phyloP scores from a whole-genome alignment of 2,888 invertebrate species.

The Alloscopus bannaensis region DNA sequence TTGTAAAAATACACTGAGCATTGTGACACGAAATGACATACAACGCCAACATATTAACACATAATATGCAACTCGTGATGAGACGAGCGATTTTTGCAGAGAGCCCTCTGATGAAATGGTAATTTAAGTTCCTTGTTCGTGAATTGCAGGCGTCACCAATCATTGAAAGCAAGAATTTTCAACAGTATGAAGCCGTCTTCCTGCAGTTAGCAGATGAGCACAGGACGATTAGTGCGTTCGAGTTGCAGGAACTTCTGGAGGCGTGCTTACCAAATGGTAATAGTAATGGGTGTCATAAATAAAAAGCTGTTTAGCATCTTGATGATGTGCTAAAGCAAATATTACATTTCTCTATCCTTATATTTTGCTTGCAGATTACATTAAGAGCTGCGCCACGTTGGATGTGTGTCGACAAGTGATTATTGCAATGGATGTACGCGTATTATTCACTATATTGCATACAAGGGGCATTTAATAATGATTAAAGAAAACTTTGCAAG shows the following conservation, averaged over 20 bases:
- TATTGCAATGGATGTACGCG: slow-evolving; percentile 90
- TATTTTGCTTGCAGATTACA: slow-evolving; percentile 87
- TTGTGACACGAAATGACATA: slow-evolving; percentile 19
- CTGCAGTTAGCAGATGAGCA: slow-evolving; percentile 93
- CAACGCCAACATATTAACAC: too few relatives aligned
- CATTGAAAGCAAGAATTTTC: slow-evolving; percentile 83
- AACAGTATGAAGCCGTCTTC: slow-evolving; percentile 93
- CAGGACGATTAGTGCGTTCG: slow-evolving; percentile 91
- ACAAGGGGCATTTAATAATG: too few relatives aligned
- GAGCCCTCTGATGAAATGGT: not conserved
- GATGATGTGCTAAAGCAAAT: not conserved
- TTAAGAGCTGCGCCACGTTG: slow-evolving; percentile 93
- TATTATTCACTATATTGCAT: slow-evolving; percentile 69
- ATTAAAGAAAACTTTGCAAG: too few relatives aligned
- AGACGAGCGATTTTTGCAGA: not conserved
- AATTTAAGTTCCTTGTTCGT: slow-evolving; percentile 48
- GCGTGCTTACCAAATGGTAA: slow-evolving; percentile 90
- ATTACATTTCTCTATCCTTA: not conserved
- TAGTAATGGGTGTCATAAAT: not conserved
- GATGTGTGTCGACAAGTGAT: slow-evolving; percentile 95
- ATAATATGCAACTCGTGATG: not conserved
- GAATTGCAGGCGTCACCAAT: slow-evolving; percentile 80
- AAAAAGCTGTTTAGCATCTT: not conserved
- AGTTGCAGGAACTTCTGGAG: slow-evolving; percentile 91
- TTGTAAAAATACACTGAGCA: slow-evolving; percentile 6